Conservation (phyloP, 2,113 vertebrate genomes). For the Tychaedon coryphoeus region DNA sequence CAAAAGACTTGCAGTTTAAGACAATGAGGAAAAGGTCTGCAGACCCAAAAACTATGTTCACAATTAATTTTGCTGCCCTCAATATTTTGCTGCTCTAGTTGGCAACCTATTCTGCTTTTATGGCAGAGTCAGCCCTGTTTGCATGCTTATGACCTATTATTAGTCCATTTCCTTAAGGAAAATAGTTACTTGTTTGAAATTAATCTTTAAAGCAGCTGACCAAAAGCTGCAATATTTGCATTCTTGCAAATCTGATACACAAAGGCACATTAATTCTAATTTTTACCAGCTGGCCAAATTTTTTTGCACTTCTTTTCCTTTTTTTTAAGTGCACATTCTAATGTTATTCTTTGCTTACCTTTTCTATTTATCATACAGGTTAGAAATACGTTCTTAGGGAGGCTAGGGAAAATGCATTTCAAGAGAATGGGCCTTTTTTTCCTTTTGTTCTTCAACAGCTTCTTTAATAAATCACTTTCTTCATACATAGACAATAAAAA, state of each 20-base stretch:
- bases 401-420: neutral
- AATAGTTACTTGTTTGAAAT: conserved; percentile 62
- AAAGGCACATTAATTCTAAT: conserved; percentile 73
- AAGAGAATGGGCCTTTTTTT: neutral
- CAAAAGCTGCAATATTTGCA: conserved; percentile 69
- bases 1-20: neutral
- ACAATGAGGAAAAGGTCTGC: neutral
- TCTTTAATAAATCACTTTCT: conserved; percentile 12
- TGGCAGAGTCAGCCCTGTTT: conserved; percentile 49
- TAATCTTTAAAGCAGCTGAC: conserved; percentile 67
- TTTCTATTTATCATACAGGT: neutral
- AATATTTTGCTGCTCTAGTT: conserved; percentile 52
- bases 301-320: conserved; percentile 60
- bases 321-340: conserved; percentile 24
- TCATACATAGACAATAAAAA: neutral
- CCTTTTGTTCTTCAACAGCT: neutral
- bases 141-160: conserved; percentile 48
- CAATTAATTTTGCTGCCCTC: conserved; percentile 38
- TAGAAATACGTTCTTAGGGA: neutral
- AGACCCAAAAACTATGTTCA: neutral
- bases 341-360: conserved; percentile 52
- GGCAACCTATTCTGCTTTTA: conserved; percentile 38
- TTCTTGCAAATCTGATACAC: conserved; percentile 71
- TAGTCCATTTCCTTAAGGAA: conserved; percentile 64
- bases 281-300: conserved; percentile 61